Base-by-base conservation (phyloP, 2,888 invertebrate species). In the Drosophila longiperda region DNA sequence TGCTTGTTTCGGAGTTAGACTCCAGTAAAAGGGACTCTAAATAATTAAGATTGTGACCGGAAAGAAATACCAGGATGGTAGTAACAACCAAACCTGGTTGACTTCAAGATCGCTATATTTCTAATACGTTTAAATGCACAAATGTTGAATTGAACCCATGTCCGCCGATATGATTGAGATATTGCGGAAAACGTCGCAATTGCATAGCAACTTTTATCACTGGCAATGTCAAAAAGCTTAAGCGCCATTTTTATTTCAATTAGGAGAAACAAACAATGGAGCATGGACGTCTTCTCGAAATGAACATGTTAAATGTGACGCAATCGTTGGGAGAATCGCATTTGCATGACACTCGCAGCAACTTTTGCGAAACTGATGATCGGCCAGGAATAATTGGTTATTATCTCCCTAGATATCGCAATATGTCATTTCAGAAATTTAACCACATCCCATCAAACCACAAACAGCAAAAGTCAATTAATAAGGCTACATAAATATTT, bases 191-290 rank as follows among this genome's bases (percentile, higher is more conserved):
- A 0, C 55, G 17, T 33, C 1, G 0, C 74, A 72, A 1, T 8
- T 75, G 0, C 34, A 38, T 1, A 82, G 82, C 40, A 75, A 80
- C 17, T 66, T 78, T 3, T n/a, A n/a, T n/a, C n/a, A n/a, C n/a
- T n/a, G n/a, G n/a, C n/a, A n/a, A n/a, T n/a, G n/a, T n/a, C n/a
- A n/a, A n/a, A n/a, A n/a, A n/a, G n/a, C n/a, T n/a, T 72, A 45
- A 20, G 23, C 12, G 0, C 23, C 82, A 80, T 33, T 52, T 82
- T 20, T 15, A 33, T 1, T 2, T 11, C 5, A 78, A 82, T 40
- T 82, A 72, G 75, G 3, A n/a, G 7, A 58, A 40, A 6, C 29
- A 34, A 1, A 48, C 59, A 54, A 12, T 1, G 1, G 17, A 23
- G 8, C 65, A 29, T 23, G 15, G 12, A 0, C 1, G 3, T n/a